phyloP scores from a whole-genome alignment of 92 coral and sea anemone species.

The Hydrozoanthus gracilis region DNA sequence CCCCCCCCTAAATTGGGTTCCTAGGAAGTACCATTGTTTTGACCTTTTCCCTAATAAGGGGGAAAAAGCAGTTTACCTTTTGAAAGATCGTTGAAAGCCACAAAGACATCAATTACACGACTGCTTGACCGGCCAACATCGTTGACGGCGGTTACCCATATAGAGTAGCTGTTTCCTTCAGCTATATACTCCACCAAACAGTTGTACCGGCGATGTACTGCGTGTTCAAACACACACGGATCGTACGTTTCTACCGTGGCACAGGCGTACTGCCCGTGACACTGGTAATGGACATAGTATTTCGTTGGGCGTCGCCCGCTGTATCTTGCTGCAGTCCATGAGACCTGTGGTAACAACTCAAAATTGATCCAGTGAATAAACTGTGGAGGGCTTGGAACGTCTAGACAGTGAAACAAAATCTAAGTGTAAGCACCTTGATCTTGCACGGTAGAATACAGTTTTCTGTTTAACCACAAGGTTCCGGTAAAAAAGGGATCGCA shows the following conservation, averaged over 20 bases:
- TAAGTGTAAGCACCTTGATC: background rate
- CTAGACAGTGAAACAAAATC: background rate
- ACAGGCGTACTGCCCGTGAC: background rate
- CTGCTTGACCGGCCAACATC: background rate
- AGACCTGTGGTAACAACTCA: conserved; percentile 31
- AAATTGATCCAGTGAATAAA: conserved; percentile 28
- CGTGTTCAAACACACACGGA: background rate
- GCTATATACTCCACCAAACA: conserved; percentile 22
- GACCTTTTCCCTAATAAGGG: background rate
- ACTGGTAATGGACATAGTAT: conserved; percentile 16
- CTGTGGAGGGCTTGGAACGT: conserved; percentile 33
- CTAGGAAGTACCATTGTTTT: background rate
- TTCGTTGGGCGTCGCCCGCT: conserved; percentile 16
- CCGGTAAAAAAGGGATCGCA: too few relatives aligned
- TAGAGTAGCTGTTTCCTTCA: conserved; percentile 8
- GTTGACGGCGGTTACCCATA: conserved; percentile 32
- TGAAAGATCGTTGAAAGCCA: background rate
- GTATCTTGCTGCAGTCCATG: conserved; percentile 18
- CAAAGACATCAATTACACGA: background rate
- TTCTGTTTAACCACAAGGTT: too few relatives aligned
- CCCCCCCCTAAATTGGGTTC: background rate
- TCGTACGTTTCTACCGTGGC: background rate
- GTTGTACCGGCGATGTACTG: background rate
- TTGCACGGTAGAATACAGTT: background rate
- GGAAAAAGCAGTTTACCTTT: background rate